Conservation (phyloP, 1,140 invertebrate genomes). For the Muscidifurax raptorellus region DNA sequence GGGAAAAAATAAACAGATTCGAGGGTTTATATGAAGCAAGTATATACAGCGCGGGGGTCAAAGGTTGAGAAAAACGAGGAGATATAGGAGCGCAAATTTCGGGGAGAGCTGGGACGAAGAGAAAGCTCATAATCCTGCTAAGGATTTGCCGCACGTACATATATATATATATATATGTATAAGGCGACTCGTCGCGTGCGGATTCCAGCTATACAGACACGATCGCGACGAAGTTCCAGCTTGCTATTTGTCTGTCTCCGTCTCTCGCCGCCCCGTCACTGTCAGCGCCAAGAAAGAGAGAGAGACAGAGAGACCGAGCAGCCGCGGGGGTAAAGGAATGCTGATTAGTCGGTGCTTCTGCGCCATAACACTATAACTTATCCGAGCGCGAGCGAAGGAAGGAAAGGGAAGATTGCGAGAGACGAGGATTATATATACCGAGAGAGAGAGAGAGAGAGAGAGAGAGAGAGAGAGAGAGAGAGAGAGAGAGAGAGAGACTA, state of each 20-base stretch:
- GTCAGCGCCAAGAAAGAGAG: slow-evolving; percentile 48
- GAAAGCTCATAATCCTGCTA: slow-evolving; percentile 67
- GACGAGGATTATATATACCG: slow-evolving; percentile 42
- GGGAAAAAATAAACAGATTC: background rate
- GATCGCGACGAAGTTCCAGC: slow-evolving; percentile 62
- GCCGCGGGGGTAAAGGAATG: slow-evolving; percentile 66
- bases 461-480: background rate
- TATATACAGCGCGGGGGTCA: slow-evolving; percentile 8
- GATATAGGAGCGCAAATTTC: too few species aligned
- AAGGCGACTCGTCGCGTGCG: slow-evolving; percentile 56
- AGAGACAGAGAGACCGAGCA: background rate
- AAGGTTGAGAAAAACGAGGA: background rate
- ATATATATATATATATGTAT: too few species aligned
- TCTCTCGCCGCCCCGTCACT: slow-evolving; percentile 36
- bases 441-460: background rate
- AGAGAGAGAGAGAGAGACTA: background rate
- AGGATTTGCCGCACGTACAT: slow-evolving; percentile 74
- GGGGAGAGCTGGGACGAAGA: slow-evolving; percentile 23
- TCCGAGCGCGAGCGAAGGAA: slow-evolving; percentile 55
- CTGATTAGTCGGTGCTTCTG: slow-evolving; percentile 74
- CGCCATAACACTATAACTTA: slow-evolving; percentile 74
- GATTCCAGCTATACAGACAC: slow-evolving; percentile 54
- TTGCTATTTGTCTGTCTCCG: slow-evolving; percentile 26
- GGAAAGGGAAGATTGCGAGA: slow-evolving; percentile 44
- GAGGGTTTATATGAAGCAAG: background rate